phyloP scores from a whole-genome alignment of 2,888 invertebrate species.

The Phortica magna region DNA sequence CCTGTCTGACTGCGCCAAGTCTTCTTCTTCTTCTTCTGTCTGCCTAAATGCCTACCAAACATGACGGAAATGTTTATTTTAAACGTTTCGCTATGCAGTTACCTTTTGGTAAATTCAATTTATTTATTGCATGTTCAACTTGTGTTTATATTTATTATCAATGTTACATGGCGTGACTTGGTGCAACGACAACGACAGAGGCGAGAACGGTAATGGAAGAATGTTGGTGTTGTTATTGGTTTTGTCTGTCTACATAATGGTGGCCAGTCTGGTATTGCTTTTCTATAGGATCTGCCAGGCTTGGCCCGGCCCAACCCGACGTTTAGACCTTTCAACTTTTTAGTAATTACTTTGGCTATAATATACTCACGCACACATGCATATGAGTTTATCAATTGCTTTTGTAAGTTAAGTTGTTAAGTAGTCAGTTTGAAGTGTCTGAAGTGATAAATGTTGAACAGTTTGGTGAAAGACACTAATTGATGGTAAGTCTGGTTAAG shows the following conservation, averaged over 20 bases:
- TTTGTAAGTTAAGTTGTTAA: conserved; percentile 14
- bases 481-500: too few relatives aligned
- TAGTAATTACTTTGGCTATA: conserved; percentile 20
- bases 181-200: not conserved
- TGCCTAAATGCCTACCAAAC: conserved; percentile 7
- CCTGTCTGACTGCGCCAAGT: conserved; percentile 12
- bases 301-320: too few relatives aligned
- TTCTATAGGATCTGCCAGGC: too few relatives aligned
- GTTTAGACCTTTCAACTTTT: conserved; percentile 1
- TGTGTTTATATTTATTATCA: conserved; percentile 69
- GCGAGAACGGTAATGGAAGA: not conserved
- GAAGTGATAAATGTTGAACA: not conserved
- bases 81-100: conserved; percentile 1
- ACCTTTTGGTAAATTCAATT: conserved; percentile 65
- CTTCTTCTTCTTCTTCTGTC: not conserved
- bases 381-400: conserved; percentile 11
- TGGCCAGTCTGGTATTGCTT: not conserved
- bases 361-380: not conserved
- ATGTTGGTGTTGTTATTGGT: not conserved
- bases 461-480: not conserved
- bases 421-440: not conserved
- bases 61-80: conserved; percentile 32
- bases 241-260: not conserved
- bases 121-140: conserved; percentile 66
- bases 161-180: not conserved